phyloP scores from a whole-genome alignment of 2,888 invertebrate genomes.

The Siphonodentalium dalli region DNA sequence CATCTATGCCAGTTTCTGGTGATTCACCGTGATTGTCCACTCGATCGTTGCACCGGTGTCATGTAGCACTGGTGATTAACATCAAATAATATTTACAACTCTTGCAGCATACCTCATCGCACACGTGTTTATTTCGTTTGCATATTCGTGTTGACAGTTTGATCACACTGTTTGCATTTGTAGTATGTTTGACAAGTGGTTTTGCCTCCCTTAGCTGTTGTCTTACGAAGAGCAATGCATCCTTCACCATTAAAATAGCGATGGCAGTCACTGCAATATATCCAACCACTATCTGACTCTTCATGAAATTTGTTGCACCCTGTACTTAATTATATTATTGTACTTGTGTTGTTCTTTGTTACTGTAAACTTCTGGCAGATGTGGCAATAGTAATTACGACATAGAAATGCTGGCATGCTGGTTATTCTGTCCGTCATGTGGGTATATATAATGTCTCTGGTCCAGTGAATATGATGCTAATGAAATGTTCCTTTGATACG shows the following conservation, averaged over 20 bases:
- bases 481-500: too few species aligned
- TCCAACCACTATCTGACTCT: background rate
- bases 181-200: conserved; percentile 6
- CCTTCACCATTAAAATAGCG: background rate
- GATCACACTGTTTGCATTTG: conserved; percentile 13
- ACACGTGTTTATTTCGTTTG: conserved; percentile 1
- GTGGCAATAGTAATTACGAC: background rate
- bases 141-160: conserved; percentile 7
- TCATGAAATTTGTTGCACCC: background rate
- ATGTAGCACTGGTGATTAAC: conserved; percentile 13
- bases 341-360: conserved; percentile 1
- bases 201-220: background rate
- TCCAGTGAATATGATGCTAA: too few species aligned
- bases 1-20: too few species aligned
- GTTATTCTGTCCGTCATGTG: too few species aligned
- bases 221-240: conserved; percentile 1
- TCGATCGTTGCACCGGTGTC: too few species aligned
- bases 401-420: background rate
- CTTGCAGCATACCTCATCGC: background rate
- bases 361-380: background rate
- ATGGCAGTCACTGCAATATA: background rate
- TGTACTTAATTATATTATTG: background rate
- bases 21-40: too few species aligned
- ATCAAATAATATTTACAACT: conserved; percentile 9
- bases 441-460: too few species aligned